These are phyloP conservation scores for Rafetus swinhoei DNA, from an alignment of 2,113 vertebrate genomes.

Conservation along the genomic window DNA sequence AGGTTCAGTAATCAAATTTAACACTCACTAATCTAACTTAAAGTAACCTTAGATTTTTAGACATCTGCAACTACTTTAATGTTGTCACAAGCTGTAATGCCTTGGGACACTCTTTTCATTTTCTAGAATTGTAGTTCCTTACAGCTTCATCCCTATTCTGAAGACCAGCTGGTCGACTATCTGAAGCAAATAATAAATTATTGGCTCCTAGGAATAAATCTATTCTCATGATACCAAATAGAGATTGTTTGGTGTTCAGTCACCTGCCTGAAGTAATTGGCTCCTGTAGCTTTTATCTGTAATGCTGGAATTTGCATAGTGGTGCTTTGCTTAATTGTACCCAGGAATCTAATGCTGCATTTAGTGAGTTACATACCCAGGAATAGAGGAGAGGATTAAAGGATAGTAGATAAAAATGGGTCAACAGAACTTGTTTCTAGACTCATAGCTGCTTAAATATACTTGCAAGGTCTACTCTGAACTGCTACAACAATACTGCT, in stretches of 20 bases:
- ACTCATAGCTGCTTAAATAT: background rate
- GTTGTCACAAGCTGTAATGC: background rate
- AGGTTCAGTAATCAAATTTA: background rate
- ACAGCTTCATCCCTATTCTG: background rate
- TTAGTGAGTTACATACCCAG: background rate
- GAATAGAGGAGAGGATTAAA: background rate
- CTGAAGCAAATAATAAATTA: background rate
- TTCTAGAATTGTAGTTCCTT: background rate
- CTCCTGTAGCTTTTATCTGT: background rate
- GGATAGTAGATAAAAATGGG: background rate
- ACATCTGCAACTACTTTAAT: background rate
- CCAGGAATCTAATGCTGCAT: background rate
- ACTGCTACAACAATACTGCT: background rate
- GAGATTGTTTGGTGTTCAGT: background rate
- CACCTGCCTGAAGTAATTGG: background rate
- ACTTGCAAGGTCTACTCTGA: background rate
- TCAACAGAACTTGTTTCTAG: background rate
- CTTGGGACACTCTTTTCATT: background rate
- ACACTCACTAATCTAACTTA: background rate
- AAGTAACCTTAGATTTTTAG: background rate
- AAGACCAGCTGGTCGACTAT: background rate
- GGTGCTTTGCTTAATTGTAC: background rate
- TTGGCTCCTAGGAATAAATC: background rate
- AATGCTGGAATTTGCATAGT: background rate
- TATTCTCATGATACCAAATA: background rate